These are phyloP conservation scores for Odontomachus brunneus DNA, from an alignment of 1,140 invertebrate genomes.

Conservation along the genomic window DNA sequence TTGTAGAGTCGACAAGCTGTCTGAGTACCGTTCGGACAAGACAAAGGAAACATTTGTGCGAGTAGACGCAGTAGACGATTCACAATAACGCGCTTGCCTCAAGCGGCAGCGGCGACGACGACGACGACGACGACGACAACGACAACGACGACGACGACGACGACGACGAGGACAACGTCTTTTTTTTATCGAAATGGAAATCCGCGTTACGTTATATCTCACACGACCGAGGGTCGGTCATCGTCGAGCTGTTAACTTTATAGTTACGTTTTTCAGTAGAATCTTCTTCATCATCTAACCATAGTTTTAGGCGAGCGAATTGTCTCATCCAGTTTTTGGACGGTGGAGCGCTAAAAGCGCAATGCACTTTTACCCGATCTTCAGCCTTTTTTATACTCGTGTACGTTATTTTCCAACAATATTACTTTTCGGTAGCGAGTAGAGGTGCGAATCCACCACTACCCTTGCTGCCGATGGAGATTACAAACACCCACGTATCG, in stretches of 20 bases:
- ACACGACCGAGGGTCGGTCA: background rate
- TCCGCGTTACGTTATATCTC: too few relatives aligned
- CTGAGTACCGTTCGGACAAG: too few relatives aligned
- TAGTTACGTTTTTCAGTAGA: background rate
- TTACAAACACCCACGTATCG: background rate
- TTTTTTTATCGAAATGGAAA: too few relatives aligned
- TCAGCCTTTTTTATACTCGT: constrained; percentile 3
- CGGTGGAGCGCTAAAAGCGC: background rate
- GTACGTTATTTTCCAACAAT: background rate
- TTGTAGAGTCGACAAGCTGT: background rate
- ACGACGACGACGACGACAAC: too few relatives aligned
- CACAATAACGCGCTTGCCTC: background rate
- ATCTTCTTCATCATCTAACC: background rate
- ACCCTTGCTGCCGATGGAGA: too few relatives aligned
- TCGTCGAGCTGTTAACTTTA: constrained; percentile 10
- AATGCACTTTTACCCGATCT: background rate
- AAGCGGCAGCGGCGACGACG: too few relatives aligned
- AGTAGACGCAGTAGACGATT: background rate
- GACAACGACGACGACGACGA: too few relatives aligned
- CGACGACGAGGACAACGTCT: too few relatives aligned
- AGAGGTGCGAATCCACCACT: too few relatives aligned
- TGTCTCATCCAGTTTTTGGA: background rate
- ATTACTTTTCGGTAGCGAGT: constrained; percentile 7
- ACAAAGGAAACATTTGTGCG: background rate
- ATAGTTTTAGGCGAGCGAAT: background rate